Evolutionary conservation across 2,113 vertebrate genomes (phyloP).

Genomic region (Ginglymostoma cirratum): DNA sequence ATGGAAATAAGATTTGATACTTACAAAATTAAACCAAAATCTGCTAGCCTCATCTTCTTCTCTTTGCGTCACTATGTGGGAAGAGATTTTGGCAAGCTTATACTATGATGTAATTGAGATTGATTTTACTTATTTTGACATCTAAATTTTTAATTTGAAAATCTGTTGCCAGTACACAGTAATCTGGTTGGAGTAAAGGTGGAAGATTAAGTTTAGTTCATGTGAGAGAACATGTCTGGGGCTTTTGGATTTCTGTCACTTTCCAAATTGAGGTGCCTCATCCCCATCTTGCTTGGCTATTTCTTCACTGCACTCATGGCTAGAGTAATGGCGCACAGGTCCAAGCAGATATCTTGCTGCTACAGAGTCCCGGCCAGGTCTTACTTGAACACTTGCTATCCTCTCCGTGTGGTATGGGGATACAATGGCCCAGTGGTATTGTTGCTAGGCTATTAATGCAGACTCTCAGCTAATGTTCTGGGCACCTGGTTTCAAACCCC

Average conservation of each 20-base stretch:
- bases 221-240: neutral
- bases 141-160: neutral
- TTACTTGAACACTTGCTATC: no score
- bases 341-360: no score
- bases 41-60: neutral
- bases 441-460: no score
- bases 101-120: neutral
- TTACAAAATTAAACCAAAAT: neutral
- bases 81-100: neutral
- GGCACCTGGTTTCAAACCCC: no score
- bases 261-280: neutral
- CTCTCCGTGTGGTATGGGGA: no score
- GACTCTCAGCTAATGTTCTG: no score
- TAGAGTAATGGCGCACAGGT: no score
- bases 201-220: neutral
- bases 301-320: no score
- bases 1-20: neutral
- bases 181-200: neutral
- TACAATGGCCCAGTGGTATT: no score
- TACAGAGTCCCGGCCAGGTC: no score
- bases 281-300: no score
- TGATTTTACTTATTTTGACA: neutral
- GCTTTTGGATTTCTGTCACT: neutral
- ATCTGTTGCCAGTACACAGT: neutral
- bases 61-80: neutral